Percentiles rank a stretch among this genome's conserved stretches.
Conservation (phyloP, 2,888 invertebrate genomes). For the Pinctada fucata region DNA sequence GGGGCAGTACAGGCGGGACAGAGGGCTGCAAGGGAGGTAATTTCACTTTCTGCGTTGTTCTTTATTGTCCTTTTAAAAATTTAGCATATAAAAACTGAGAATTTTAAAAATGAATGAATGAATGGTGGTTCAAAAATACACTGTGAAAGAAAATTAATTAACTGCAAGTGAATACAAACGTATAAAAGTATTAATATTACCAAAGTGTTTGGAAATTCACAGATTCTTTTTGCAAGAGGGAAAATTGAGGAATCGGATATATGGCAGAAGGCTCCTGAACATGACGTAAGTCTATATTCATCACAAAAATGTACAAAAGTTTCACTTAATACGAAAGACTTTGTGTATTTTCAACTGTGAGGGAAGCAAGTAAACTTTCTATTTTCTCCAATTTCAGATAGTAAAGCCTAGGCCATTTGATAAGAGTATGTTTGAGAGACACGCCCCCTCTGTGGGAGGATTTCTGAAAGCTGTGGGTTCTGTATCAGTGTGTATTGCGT, state of each 20-base stretch:
- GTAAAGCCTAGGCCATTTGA: conserved; percentile 15
- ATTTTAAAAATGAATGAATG: too few relatives aligned
- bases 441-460: conserved; percentile 12
- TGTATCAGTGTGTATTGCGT: neutral
- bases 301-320: too few relatives aligned
- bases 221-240: conserved; percentile 54
- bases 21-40: conserved; percentile 71
- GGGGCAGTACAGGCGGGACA: conserved; percentile 73
- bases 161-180: too few relatives aligned
- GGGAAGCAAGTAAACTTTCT: neutral
- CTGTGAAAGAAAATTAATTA: too few relatives aligned
- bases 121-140: too few relatives aligned
- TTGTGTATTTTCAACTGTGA: too few relatives aligned
- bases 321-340: too few relatives aligned
- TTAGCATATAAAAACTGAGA: too few relatives aligned
- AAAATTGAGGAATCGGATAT: conserved; percentile 58
- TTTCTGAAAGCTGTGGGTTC: neutral
- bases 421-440: conserved; percentile 17
- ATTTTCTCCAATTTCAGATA: neutral
- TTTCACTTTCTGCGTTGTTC: too few relatives aligned
- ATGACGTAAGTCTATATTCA: conserved; percentile 5
- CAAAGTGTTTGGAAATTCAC: neutral
- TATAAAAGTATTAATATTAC: neutral
- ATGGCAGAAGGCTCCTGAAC: conserved; percentile 63
- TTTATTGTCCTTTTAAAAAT: too few relatives aligned